Evolutionary conservation across 2,113 vertebrate species (phyloP).

Genomic region (Percopsis transmontana): DNA sequence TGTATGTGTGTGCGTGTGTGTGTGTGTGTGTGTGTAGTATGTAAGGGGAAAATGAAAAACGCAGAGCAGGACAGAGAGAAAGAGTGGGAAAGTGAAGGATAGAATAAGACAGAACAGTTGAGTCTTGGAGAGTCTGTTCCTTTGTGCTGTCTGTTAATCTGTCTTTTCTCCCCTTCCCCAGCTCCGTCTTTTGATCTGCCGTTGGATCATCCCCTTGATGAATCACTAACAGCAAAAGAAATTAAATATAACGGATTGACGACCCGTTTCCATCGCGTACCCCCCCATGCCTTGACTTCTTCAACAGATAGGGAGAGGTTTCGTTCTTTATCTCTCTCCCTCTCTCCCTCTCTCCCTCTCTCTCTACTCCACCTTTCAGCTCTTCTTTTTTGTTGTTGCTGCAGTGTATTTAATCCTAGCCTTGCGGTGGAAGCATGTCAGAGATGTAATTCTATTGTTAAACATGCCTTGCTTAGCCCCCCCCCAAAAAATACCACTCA

Average conservation of each 20-base stretch:
- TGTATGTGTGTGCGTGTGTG: constrained; percentile 16
- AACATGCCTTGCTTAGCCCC: constrained; percentile 68
- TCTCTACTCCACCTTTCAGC: constrained; percentile 19
- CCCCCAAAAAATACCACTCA: constrained; percentile 60
- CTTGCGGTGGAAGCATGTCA: constrained; percentile 75
- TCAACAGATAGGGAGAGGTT: constrained; percentile 72
- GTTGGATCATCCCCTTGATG: constrained; percentile 77
- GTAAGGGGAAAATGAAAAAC: constrained; percentile 2
- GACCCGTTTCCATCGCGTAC: constrained; percentile 21
- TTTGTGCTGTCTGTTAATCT: constrained; percentile 76
- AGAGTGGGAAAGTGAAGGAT: constrained; percentile 34
- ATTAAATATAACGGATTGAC: constrained; percentile 79
- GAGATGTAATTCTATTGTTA: constrained; percentile 79
- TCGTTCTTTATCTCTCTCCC: constrained; percentile 70
- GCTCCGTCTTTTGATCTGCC: constrained; percentile 73
- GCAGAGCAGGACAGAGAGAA: constrained; percentile 20
- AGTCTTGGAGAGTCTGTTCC: constrained; percentile 63
- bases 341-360: constrained; percentile 45
- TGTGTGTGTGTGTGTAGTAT: neutral
- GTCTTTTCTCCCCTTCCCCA: constrained; percentile 52
- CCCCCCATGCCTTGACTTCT: constrained; percentile 69
- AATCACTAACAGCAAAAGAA: constrained; percentile 77
- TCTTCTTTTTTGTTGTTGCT: constrained; percentile 25
- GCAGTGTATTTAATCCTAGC: constrained; percentile 74
- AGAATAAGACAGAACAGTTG: constrained; percentile 35